Evolutionary conservation across 2,888 invertebrate species (phyloP), one percentile per base, ranked within the genome.

Genomic region (Leucoptera coffeella): DNA sequence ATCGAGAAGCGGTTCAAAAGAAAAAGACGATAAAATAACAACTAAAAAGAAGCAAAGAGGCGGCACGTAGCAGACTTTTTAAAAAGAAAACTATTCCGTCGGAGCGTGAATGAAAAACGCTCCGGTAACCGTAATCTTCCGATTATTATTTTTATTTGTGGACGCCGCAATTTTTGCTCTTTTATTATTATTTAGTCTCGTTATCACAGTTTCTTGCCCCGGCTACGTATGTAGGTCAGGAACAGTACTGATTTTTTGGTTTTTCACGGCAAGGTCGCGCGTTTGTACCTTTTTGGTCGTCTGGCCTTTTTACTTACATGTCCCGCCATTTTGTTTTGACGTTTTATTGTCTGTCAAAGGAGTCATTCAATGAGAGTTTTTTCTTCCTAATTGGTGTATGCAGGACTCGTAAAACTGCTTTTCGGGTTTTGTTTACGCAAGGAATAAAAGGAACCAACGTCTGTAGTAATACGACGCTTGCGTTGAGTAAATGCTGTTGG

Each of bases 1-100:
- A 67, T 69, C 67, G 65, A 59, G 64, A 67, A 64, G 65, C 64
- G 62, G 65, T 67, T 61, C 19, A n/a, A n/a, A n/a, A n/a, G n/a
- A n/a, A n/a, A n/a, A n/a, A n/a, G n/a, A n/a, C 17, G 10, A 60
- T 64, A 67, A 64, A 64, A 58, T 49, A 50, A 61, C 50, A 52
- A 50, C 44, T 53, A 53, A 59, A 59, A 52, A 54, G 58, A 61
- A 48, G 35, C 37, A 40, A 49, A 50, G 47, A 49, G 48, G 49
- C 50, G 56, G 61, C 65, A 65, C 64, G 65, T 62, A 59, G 56
- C 49, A 48, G 46, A 43, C 35, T 39, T 38, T 53, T 58, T 61
- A 67, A 69, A 67, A 67, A 65, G 61, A 67, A 52, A 64, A 69
- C 65, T 67, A 67, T 67, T 54, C 47, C 40, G 47, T 35, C 53